phyloP scores from a whole-genome alignment of 2,113 vertebrate genomes.

The Antennarius striatus region DNA sequence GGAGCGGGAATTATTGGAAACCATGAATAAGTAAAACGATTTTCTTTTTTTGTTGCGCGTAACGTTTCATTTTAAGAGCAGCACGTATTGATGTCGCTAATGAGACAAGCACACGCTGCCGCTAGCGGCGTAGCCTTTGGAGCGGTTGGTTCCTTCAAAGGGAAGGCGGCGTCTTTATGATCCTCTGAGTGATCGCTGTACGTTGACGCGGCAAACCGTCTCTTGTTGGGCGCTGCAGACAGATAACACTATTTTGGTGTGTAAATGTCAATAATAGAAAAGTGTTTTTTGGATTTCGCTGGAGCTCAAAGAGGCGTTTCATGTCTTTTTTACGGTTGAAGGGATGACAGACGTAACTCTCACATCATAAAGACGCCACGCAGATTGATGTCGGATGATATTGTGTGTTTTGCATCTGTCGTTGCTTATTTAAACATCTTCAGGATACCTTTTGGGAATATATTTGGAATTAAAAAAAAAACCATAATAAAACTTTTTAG shows the following conservation, averaged over 20 bases:
- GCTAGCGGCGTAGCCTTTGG: slow-evolving; percentile 6
- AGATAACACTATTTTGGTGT: slow-evolving; percentile 9
- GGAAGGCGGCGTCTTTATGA: slow-evolving; percentile 25
- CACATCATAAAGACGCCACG: not conserved
- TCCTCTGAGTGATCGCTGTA: not conserved
- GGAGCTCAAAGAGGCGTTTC: slow-evolving; percentile 3
- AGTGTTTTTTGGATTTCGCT: not conserved
- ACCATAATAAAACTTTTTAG: no score
- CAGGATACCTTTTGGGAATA: not conserved
- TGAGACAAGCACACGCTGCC: not conserved
- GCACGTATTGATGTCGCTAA: slow-evolving; percentile 39
- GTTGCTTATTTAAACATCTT: not conserved
- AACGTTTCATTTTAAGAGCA: slow-evolving; percentile 23
- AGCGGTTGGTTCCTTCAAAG: slow-evolving; percentile 34
- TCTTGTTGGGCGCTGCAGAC: slow-evolving; percentile 1
- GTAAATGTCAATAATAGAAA: slow-evolving; percentile 7
- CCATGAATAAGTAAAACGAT: slow-evolving; percentile 47
- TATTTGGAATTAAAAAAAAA: no score
- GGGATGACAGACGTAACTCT: not conserved
- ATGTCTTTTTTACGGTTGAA: slow-evolving; percentile 1
- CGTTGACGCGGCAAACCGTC: not conserved
- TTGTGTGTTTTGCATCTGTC: not conserved
- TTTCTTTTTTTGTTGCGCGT: not conserved
- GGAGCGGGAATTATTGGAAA: slow-evolving; percentile 22
- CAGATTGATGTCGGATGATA: not conserved